Base-by-base conservation (phyloP, 1,140 invertebrate species). In the Diachasma alloeum region DNA sequence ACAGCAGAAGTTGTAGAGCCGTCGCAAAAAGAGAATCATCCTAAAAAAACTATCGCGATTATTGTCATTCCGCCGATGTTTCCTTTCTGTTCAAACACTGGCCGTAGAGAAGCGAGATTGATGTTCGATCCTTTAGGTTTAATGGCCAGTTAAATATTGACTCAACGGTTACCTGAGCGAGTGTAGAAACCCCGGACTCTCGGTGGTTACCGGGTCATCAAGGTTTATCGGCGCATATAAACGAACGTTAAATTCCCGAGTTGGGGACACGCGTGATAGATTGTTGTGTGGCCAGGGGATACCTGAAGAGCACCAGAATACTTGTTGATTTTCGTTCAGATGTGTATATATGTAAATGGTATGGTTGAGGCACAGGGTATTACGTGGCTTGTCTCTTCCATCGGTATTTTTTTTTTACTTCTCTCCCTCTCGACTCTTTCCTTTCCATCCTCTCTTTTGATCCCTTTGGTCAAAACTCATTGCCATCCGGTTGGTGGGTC, bases 111-210 rank as follows among this genome's bases (percentile, higher is more conserved):
- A 56, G 4, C 48, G 48, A 15, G 22, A 63, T 63, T 24, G 24
- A 63, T 63, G 59, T 63, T 24, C 24, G 59, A 63, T 63, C 24
- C 59, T 63, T 19, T 39, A n/a, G 31, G 36, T 84, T 84, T 84
- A 85, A 85, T 84, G 81, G 83, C 56, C 79, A 42, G 76, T 80
- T 83, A 84, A 85, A 85, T 85, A 85, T 85, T 85, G 83, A 84
- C 83, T 81, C 46, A 75, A 42, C 31, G 77, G 80, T 80, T 83
- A 80, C 77, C 83, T 77, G 72, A 26, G 76, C 81, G 66, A 69
- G 26, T 48, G 77, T 79, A 63, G 69, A 66, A 36, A 48, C 19
- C 11, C 1, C 19, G 8, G 22, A 26, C 1, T 56, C 39, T 44
- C 31, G 42, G 76, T 80, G 81, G 73, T 75, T 75, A 83, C 80